These are phyloP conservation scores for Siderastrea radians DNA, from an alignment of 92 coral and sea anemone species.

Conservation along the genomic window DNA sequence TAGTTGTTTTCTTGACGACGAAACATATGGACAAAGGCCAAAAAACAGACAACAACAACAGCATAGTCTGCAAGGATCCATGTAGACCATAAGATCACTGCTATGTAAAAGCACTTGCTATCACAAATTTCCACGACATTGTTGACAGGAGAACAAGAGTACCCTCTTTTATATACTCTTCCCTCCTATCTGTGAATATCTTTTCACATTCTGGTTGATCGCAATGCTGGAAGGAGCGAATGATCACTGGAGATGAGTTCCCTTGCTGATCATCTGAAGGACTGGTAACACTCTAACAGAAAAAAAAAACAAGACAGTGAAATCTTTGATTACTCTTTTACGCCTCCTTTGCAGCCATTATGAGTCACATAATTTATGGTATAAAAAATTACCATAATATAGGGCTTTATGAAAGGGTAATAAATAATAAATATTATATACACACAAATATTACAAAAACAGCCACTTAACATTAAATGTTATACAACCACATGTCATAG, in stretches of 20 bases:
- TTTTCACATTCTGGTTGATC: conserved; percentile 69
- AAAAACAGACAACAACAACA: conserved; percentile 36
- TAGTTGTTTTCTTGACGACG: conserved; percentile 26
- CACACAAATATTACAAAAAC: no score
- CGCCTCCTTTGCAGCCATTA: no score
- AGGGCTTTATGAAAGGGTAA: no score
- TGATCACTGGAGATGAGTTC: conserved; percentile 5
- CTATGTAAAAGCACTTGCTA: conserved; percentile 43
- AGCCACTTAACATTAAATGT: no score
- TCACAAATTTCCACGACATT: conserved; percentile 44
- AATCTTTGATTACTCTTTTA: no score
- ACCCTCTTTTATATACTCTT: conserved; percentile 12
- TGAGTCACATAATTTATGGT: no score
- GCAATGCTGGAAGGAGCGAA: conserved; percentile 67
- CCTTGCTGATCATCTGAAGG: not conserved
- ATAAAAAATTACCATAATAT: no score
- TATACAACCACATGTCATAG: no score
- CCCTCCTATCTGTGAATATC: conserved; percentile 68
- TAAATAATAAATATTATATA: no score
- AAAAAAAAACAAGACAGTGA: no score
- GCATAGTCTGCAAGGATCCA: conserved; percentile 67
- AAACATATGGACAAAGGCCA: conserved; percentile 34
- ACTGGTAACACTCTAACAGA: no score
- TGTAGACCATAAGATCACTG: conserved; percentile 61
- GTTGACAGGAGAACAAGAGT: conserved; percentile 54